Conservation (phyloP, 2,797 vertebrate species). For the Otus scops region DNA sequence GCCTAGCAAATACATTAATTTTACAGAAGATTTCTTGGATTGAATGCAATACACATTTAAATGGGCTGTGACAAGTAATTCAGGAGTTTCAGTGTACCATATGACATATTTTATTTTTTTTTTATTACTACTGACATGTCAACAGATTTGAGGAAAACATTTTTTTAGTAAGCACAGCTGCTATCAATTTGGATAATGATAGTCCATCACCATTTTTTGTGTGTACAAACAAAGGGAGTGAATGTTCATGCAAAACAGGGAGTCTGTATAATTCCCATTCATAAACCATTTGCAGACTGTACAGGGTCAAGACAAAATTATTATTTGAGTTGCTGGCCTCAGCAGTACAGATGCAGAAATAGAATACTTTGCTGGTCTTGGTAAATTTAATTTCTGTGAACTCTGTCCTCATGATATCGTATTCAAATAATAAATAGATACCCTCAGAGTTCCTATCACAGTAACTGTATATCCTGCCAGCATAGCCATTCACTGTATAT, state of each 20-base stretch:
- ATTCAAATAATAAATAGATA: slow-evolving; percentile 43
- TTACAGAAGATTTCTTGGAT: slow-evolving; percentile 20
- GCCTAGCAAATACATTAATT: slow-evolving; percentile 19
- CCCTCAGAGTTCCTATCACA: neutral
- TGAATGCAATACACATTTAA: slow-evolving; percentile 28
- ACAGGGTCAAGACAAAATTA: slow-evolving; percentile 55
- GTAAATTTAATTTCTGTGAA: slow-evolving; percentile 57
- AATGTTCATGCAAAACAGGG: slow-evolving; percentile 52
- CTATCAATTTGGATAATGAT: slow-evolving; percentile 78
- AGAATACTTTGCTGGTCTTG: slow-evolving; percentile 25
- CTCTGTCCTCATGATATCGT: neutral
- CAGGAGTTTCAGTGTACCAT: slow-evolving; percentile 36
- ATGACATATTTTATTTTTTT: slow-evolving; percentile 56
- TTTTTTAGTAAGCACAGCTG: slow-evolving; percentile 77
- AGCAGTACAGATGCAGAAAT: slow-evolving; percentile 28
- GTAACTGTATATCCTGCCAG: neutral
- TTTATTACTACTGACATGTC: slow-evolving; percentile 63
- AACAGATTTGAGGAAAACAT: slow-evolving; percentile 69
- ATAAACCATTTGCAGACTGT: slow-evolving; percentile 44
- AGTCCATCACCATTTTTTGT: slow-evolving; percentile 74
- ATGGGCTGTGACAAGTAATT: slow-evolving; percentile 47
- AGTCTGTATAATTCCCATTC: slow-evolving; percentile 58
- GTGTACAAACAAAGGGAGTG: slow-evolving; percentile 73
- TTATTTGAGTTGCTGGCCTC: slow-evolving; percentile 58
- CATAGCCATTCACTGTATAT: neutral